These are phyloP conservation scores for Drosophila miranda DNA, from an alignment of 1,140 invertebrate species.

Conservation along the genomic window DNA sequence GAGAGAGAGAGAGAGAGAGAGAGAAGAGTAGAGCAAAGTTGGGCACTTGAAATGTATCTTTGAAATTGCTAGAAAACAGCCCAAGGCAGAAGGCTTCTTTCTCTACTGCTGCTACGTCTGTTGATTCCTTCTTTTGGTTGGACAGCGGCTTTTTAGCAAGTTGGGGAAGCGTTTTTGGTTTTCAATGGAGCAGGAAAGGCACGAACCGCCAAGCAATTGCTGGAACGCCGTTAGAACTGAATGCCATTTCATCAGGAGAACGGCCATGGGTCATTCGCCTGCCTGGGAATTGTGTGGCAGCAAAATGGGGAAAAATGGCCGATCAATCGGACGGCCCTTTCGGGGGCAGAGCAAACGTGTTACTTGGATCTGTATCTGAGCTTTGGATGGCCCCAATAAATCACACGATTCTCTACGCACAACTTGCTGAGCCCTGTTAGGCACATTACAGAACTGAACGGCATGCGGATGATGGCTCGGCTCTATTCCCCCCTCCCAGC, in stretches of 20 bases:
- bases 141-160: conserved; percentile 53
- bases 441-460: conserved; percentile 11
- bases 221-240: conserved; percentile 33
- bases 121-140: conserved; percentile 16
- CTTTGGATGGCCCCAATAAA: conserved; percentile 15
- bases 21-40: conserved; percentile 59
- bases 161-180: conserved; percentile 18
- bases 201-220: conserved; percentile 31
- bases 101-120: background rate
- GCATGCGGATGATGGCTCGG: conserved; percentile 9
- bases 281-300: conserved; percentile 26
- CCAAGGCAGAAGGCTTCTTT: conserved; percentile 28
- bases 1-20: conserved; percentile 29
- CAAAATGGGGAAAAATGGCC: conserved; percentile 25
- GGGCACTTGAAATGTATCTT: conserved; percentile 73
- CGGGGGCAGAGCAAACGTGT: too few relatives aligned
- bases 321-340: conserved; percentile 7
- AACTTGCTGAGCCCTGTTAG: conserved; percentile 1
- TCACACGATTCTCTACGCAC: conserved; percentile 4
- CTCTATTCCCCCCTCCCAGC: conserved; percentile 11
- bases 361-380: conserved; percentile 2
- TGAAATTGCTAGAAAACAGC: conserved; percentile 63
- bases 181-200: conserved; percentile 50
- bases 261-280: conserved; percentile 35
- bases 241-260: conserved; percentile 12